Base-by-base conservation (phyloP, 2,113 vertebrate genomes). In the Limnothrissa miodon region DNA sequence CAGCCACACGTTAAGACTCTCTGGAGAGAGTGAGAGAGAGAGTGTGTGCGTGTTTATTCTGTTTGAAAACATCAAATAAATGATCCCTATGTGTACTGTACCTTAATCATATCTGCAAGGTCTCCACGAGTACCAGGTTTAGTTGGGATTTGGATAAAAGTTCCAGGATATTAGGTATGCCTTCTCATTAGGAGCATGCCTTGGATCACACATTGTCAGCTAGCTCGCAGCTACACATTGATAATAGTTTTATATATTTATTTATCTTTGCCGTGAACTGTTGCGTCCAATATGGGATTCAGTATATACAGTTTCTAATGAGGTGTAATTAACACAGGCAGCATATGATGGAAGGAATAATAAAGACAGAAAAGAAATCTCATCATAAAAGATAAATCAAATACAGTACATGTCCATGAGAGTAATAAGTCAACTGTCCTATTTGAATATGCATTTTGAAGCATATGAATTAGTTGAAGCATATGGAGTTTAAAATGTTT, bases 31-130 rank as follows among this genome's bases (percentile, higher is more conserved):
- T 23, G n/a, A 78, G 82, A 3, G 33, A 33, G 66, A 21, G 17
- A 23, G 17, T 17, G 21, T 4, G 66, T 78, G n/a, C n/a, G n/a
- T 70, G 66, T 78, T 83, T 78, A 81, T 78, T 66, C 82, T 33
- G 51, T 10, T 81, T 79, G 33, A 84, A 45, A 78, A 29, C 66
- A 81, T 70, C 78, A 29, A 81, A 48, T 39, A 62, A 46, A 78
- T 81, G 44, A 81, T 81, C 42, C 79, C 42, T 42, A 59, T 46
- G 46, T n/a, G n/a, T n/a, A n/a, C n/a, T n/a, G n/a, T 7, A 78
- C 51, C 23, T 11, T 70, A 44, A n/a, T 46, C 46, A 21, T 29
- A 74, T 33, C 66, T 2, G 66, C 1, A 33, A 29, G n/a, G 25
- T 74, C 36, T 74, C 66, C 66, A 36, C 66, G 29, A 13, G 66